Evolutionary conservation across 1,140 invertebrate species (phyloP).

Genomic region (Conus ventricosus): DNA sequence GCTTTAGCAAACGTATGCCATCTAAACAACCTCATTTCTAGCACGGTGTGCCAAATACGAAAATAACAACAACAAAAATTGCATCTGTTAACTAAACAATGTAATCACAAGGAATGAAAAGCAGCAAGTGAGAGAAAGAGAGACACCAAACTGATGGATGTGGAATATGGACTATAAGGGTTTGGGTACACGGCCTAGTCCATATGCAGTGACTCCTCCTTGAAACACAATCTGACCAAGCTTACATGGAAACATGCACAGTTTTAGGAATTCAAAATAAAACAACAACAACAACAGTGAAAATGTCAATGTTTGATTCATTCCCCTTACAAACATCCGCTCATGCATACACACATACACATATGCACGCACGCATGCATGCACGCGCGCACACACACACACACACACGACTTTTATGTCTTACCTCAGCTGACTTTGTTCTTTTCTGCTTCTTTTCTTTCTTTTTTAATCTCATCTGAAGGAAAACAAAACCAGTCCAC

Average conservation of each 20-base stretch:
- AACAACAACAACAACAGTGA: too few relatives aligned
- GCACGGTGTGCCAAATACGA: too few relatives aligned
- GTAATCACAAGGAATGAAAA: too few relatives aligned
- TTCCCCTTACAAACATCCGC: background rate
- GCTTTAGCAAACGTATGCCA: too few relatives aligned
- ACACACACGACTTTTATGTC: background rate
- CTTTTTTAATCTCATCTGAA: background rate
- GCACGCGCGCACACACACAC: background rate
- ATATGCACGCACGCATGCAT: too few relatives aligned
- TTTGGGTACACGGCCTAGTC: background rate
- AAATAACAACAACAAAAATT: too few relatives aligned
- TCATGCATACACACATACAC: constrained; percentile 6
- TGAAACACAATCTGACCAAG: too few relatives aligned
- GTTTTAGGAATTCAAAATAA: background rate
- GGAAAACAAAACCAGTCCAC: background rate
- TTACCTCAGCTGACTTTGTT: background rate
- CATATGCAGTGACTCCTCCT: background rate
- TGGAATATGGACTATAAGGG: background rate
- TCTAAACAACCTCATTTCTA: too few relatives aligned
- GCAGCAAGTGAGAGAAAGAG: background rate
- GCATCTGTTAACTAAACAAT: too few relatives aligned
- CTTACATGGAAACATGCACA: background rate
- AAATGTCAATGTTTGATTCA: background rate
- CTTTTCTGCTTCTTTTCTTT: background rate
- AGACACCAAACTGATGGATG: background rate